Evolutionary conservation across 2,797 vertebrate species (phyloP), one percentile per base, ranked within the genome.

Genomic region (Notoglanidium macrostoma): DNA sequence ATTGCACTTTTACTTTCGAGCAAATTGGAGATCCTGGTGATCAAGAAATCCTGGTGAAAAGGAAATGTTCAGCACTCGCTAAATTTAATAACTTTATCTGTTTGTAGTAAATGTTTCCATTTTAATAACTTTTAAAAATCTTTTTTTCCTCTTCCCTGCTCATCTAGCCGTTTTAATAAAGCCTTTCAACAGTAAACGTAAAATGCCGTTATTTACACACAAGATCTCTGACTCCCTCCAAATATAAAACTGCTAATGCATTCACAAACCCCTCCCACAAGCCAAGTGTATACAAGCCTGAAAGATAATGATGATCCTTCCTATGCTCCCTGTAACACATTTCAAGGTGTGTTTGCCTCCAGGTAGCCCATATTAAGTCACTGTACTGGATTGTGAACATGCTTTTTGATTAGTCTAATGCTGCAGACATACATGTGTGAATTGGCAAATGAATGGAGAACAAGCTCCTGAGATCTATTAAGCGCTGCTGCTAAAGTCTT

Each of bases 381-480:
- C 65, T 80, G 63, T 84, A 84, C 70, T 80, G 76, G 35, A 46
- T 57, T 9, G 72, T 51, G 84, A 84, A 72, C 63, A 82, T 83
- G 68, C n/a, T 68, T 82, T 86, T 88, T 70, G 72, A 88, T 83
- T 86, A 78, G 49, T 54, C n/a, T 83, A 85, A 83, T 87, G 29
- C 73, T 26, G n/a, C 55, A 78, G 70, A 84, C 80, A 73, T 83
- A 80, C 70, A 63, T 77, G 78, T 78, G 70, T 63, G 79, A 85
- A 82, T 74, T 90, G 85, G 86, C 29, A 81, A 70, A 84, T 63
- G 68, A 61, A 82, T 84, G 57, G 63, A 82, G 73, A 84, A 73
- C 76, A 67, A 85, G 82, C 84, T 89, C 26, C 67, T 85, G 78
- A 86, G 83, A 77, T 83, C 89, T 86, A 85, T 82, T 88, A 74